These are phyloP conservation scores for Sphecodes monilicornis DNA, from an alignment of 2,888 invertebrate genomes.

Conservation along the genomic window DNA sequence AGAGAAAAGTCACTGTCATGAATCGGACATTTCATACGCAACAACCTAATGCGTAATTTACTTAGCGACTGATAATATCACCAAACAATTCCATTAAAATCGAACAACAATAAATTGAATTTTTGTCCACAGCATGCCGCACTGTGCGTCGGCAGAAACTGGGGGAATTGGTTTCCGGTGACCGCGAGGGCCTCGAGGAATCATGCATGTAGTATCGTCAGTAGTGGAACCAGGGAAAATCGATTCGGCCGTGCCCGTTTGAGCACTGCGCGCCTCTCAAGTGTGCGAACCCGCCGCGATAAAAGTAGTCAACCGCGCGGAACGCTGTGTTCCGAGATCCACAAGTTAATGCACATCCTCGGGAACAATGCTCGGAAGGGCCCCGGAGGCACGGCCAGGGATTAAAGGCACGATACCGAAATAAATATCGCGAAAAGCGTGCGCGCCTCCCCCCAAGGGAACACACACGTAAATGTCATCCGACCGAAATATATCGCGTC, in stretches of 20 bases:
- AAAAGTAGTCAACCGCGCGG: constrained; percentile 53
- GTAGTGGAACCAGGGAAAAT: constrained; percentile 69
- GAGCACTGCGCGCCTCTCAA: constrained; percentile 70
- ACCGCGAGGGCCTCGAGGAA: constrained; percentile 46
- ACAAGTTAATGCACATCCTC: constrained; percentile 21
- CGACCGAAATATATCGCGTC: background rate
- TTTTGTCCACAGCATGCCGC: too few relatives aligned
- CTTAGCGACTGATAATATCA: too few relatives aligned
- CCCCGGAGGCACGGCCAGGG: background rate
- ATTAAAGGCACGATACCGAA: background rate
- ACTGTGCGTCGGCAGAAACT: constrained; percentile 27
- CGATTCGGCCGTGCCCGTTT: constrained; percentile 73
- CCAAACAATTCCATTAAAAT: too few relatives aligned
- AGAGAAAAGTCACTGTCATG: too few relatives aligned
- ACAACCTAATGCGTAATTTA: too few relatives aligned
- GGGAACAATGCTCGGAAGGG: background rate
- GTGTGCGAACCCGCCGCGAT: constrained; percentile 50
- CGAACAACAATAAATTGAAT: too few relatives aligned
- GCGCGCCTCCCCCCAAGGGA: background rate
- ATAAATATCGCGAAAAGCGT: constrained; percentile 1
- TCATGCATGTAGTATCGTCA: constrained; percentile 59
- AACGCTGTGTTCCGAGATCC: constrained; percentile 40
- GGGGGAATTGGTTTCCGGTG: constrained; percentile 41
- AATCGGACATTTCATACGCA: too few relatives aligned
- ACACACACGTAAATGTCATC: background rate